Base-by-base conservation (phyloP, 2,113 vertebrate species). In the Dicaeum eximium region DNA sequence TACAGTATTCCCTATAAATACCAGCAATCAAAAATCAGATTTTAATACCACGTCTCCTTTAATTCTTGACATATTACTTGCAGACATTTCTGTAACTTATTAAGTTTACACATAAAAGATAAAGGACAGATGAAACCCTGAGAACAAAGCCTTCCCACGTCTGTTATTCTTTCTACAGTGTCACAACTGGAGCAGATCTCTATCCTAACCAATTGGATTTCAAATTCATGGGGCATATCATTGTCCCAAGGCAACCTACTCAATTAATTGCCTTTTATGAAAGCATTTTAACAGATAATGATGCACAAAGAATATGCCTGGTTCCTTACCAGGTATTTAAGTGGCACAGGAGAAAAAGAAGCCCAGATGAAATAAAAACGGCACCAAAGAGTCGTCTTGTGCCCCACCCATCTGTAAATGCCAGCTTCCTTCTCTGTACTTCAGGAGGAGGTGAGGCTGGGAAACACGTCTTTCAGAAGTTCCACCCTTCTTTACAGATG, bases 401-500 rank as follows among this genome's bases (percentile, higher is more conserved):
- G 86, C 96, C 96, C 92, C 95, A 94, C 91, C 94, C 92, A 92
- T 28, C 83, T 44, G 47, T 71, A 90, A 96, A 88, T 28, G 54
- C 64, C 80, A 86, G 88, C 60, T 90, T 88, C 92, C 82, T 84
- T 92, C 87, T 81, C 92, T 40, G 28, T 28, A 84, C 75, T 94
- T 83, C 64, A 94, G 91, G 86, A 95, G 94, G 92, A 95, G 95
- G 96, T 96, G 94, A 67, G 92, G 96, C 94, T 96, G 96, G 92
- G 96, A 94, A 97, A 90, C 42, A 51, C 75, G 90, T 70, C 67
- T 93, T 73, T 80, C 58, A 84, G 79, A 88, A 92, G 92, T 94
- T 92, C 94, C 95, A 94, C 96, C 92, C 94, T 96, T 92, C 75
- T 92, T 97, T 93, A 92, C 71, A 96, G 94, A 97, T 93, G 94